phyloP scores from a whole-genome alignment of 2,888 invertebrate species.

The Oscheius sp. region DNA sequence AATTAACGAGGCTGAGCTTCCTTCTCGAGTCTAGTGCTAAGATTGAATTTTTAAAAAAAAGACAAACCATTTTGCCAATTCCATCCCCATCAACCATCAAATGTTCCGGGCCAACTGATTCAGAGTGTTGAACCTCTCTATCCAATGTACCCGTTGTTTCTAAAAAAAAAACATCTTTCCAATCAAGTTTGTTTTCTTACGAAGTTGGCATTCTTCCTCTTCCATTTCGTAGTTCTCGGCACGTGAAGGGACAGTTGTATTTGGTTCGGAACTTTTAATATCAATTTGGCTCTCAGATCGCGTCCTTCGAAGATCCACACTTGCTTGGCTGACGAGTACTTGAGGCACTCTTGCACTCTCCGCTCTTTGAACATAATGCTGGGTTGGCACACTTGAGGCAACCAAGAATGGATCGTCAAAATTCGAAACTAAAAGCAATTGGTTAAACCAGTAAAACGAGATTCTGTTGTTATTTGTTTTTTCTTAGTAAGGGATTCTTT shows the following conservation, averaged over 20 bases:
- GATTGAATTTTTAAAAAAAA: background rate
- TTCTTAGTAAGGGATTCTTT: no score
- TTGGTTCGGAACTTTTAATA: constrained; percentile 4
- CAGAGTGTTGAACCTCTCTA: background rate
- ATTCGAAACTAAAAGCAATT: background rate
- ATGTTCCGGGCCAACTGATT: background rate
- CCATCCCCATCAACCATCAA: background rate
- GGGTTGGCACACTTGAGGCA: constrained; percentile 11
- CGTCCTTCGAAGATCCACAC: constrained; percentile 54
- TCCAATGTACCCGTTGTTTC: background rate
- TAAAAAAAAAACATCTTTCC: background rate
- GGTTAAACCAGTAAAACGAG: background rate
- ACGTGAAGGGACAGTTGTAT: background rate
- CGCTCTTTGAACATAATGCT: constrained; percentile 42
- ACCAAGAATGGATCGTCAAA: constrained; percentile 33
- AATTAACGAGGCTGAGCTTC: constrained; percentile 41
- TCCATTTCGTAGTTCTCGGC: background rate
- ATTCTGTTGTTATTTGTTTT: background rate
- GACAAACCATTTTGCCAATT: background rate
- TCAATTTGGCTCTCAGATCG: constrained; percentile 39
- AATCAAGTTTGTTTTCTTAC: background rate
- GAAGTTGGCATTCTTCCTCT: constrained; percentile 7
- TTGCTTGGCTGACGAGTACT: constrained; percentile 53
- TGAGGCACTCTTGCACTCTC: constrained; percentile 60
- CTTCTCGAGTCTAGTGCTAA: constrained; percentile 26